Base-by-base conservation (phyloP, 2,888 invertebrate species). In the Drosophila recens region DNA sequence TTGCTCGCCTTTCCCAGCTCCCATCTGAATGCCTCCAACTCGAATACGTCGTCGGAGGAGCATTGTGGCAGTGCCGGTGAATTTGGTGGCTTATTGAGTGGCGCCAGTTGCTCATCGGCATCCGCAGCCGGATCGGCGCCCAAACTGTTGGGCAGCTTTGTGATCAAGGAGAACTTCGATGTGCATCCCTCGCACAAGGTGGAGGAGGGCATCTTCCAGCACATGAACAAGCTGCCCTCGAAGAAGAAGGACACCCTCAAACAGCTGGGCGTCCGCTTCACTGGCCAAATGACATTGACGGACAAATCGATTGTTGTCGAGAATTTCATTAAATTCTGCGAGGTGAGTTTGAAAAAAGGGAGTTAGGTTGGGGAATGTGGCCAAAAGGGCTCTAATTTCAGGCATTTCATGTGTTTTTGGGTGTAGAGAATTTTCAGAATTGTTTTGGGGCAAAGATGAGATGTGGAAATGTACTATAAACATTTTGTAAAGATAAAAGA, bases 221-320 rank as follows among this genome's bases (percentile, higher is more conserved):
- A 92, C 68, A 92, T 92, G 92, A 92, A 92, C 68, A 92, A 92
- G 72, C 68, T 92, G 62, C 92, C 92, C 34, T 75, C 91, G 2
- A 92, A 92, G 72, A 92, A 92, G 72, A 92, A 92, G 87, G 92
- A 92, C 42, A 92, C 91, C 3, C 84, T 92, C 6, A 92, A 92
- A 77, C 91, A 91, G 65, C 66, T 92, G 68, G 93, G 92, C 64
- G 92, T 92, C 11, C 90, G 93, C 40, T 92, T 92, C 65, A 92
- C 92, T 33, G 92, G 92, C 67, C 93, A 92, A 87, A 92, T 92
- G 92, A 92, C 91, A 70, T 78, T 92, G 66, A 86, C 89, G 76
- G 92, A 92, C 80, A 92, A 92, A 90, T 92, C 92, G 84, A 92
- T 92, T 90, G 92, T 92, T 73, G 93, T 92, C 70, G 93, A 92